phyloP scores from a whole-genome alignment of 2,888 invertebrate genomes.

The Camponotus fellah region DNA sequence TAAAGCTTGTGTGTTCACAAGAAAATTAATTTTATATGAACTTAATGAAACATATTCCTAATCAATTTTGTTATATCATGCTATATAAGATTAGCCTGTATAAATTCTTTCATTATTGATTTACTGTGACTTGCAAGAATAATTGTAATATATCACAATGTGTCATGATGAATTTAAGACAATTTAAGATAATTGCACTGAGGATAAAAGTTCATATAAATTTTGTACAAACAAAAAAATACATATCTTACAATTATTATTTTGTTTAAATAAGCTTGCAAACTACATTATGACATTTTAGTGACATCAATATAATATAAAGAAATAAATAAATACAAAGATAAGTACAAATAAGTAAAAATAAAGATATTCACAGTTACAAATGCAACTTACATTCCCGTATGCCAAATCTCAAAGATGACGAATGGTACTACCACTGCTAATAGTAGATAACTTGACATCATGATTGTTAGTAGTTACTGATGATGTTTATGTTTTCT shows the following conservation, averaged over 20 bases:
- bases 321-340: background rate
- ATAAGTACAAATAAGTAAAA: slow-evolving; percentile 28
- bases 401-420: slow-evolving; percentile 83
- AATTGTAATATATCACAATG: background rate
- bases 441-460: slow-evolving; percentile 80
- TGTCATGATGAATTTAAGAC: background rate
- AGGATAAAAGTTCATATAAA: background rate
- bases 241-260: background rate
- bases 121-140: background rate
- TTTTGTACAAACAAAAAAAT: slow-evolving; percentile 16
- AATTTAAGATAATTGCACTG: background rate
- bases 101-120: background rate
- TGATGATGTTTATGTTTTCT: slow-evolving; percentile 49
- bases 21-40: background rate
- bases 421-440: slow-evolving; percentile 80
- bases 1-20: background rate
- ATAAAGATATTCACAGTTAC: slow-evolving; percentile 41
- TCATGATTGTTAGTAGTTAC: slow-evolving; percentile 81
- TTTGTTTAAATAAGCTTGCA: slow-evolving; percentile 29
- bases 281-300: slow-evolving; percentile 9
- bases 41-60: background rate
- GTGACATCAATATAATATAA: background rate
- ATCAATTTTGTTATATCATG: background rate
- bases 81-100: background rate
- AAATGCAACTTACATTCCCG: slow-evolving; percentile 82